phyloP scores from a whole-genome alignment of 2,797 vertebrate genomes.

The Mormyrops boulengeri region DNA sequence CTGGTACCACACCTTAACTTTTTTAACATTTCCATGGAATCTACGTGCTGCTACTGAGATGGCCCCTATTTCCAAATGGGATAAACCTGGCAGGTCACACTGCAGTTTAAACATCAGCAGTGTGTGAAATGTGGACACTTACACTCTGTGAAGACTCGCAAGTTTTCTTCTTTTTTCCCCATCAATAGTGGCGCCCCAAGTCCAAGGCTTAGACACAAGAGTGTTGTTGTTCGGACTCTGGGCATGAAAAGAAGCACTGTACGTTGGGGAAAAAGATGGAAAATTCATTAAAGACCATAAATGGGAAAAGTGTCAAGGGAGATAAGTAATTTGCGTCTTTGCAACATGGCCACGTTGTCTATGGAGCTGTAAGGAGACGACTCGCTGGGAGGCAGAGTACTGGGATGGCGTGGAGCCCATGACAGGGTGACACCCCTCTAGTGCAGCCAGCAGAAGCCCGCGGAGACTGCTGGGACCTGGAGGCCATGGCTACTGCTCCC shows the following conservation, averaged over 20 bases:
- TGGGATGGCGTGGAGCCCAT: not conserved
- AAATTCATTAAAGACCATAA: conserved; percentile 1
- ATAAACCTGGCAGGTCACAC: conserved; percentile 36
- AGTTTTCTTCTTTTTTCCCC: not conserved
- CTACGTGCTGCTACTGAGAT: conserved; percentile 10
- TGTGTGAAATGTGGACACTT: conserved; percentile 35
- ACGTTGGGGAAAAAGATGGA: not conserved
- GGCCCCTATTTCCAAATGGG: conserved; percentile 7
- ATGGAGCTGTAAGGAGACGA: not conserved
- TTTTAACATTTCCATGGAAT: conserved; percentile 16
- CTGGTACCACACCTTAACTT: conserved; percentile 13
- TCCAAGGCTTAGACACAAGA: not conserved
- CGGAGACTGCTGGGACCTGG: not conserved
- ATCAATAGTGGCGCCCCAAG: not conserved
- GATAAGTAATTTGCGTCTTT: not conserved
- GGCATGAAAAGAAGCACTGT: conserved; percentile 1
- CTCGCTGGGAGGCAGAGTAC: not conserved
- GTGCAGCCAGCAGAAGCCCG: not conserved
- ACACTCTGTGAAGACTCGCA: not conserved
- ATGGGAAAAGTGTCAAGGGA: not conserved
- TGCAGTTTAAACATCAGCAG: conserved; percentile 47
- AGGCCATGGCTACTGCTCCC: not conserved
- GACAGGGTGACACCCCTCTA: conserved; percentile 33
- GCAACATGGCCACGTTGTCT: not conserved
- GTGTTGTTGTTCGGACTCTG: not conserved